Evolutionary conservation across 2,113 vertebrate species (phyloP).

Genomic region (Thalassoma bifasciatum): DNA sequence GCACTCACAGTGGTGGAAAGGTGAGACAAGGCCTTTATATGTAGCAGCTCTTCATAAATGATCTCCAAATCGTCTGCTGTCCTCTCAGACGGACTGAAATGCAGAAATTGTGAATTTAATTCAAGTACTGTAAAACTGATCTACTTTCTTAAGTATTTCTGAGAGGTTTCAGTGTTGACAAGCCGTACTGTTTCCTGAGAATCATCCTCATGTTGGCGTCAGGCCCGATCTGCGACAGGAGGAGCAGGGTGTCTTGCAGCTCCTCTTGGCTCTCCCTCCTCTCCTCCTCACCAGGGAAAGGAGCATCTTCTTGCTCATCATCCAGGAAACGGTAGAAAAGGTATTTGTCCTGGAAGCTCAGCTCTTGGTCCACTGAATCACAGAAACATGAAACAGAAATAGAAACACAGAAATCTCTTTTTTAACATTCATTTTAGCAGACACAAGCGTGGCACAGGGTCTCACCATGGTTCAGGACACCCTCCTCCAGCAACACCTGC

Average conservation of each 20-base stretch:
- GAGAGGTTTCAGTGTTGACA: neutral
- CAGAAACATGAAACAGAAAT: conserved; percentile 18
- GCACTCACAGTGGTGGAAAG: conserved; percentile 94
- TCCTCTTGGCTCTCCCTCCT: conserved; percentile 93
- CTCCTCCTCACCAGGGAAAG: conserved; percentile 90
- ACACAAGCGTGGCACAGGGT: neutral
- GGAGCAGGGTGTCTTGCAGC: conserved; percentile 92
- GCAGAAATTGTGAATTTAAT: conserved; percentile 16
- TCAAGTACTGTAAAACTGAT: neutral
- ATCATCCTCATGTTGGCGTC: conserved; percentile 99
- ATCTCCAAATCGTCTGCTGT: conserved; percentile 95
- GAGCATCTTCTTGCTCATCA: conserved; percentile 89
- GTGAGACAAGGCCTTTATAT: conserved; percentile 98
- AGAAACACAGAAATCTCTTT: neutral
- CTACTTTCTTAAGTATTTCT: neutral
- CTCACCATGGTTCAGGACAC: conserved; percentile 96
- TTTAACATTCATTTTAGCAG: neutral
- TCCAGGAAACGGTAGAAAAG: conserved; percentile 98
- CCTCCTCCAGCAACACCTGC: conserved; percentile 96
- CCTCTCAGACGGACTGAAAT: conserved; percentile 92
- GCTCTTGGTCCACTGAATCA: conserved; percentile 92
- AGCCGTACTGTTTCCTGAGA: conserved; percentile 92
- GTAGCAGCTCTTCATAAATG: conserved; percentile 96
- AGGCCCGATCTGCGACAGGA: conserved; percentile 95
- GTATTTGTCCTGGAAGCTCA: conserved; percentile 97